Conservation (phyloP, 2,888 invertebrate species). For the Drosophila ustulata region DNA sequence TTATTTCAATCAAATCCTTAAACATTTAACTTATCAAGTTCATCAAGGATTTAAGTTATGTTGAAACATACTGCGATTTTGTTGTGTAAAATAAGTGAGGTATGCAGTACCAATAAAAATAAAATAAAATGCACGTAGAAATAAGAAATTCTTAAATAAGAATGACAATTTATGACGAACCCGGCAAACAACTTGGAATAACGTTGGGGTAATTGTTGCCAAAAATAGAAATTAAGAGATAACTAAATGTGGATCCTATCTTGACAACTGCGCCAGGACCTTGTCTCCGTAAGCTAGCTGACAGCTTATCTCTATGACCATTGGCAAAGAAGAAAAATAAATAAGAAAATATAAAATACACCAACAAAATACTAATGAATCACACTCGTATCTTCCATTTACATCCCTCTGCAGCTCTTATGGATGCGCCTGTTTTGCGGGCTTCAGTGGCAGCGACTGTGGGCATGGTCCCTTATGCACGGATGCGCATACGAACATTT, state of each 20-base stretch:
- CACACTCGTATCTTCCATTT: constrained; percentile 20
- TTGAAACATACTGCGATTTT: too few species aligned
- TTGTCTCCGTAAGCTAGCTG: constrained; percentile 15
- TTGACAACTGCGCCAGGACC: constrained; percentile 46
- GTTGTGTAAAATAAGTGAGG: too few species aligned
- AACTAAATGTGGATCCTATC: constrained; percentile 38
- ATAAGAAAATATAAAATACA: constrained; percentile 8
- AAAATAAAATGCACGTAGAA: too few species aligned
- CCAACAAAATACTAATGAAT: constrained; percentile 33
- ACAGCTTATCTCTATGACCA: constrained; percentile 32
- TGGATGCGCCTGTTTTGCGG: constrained; percentile 92
- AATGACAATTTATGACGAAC: too few species aligned
- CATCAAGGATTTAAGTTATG: too few species aligned
- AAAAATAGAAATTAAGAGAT: constrained; percentile 36
- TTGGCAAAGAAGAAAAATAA: constrained; percentile 4
- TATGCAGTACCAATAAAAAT: too few species aligned
- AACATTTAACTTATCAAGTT: too few species aligned
- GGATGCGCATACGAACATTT: constrained; percentile 88
- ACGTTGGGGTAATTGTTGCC: constrained; percentile 11
- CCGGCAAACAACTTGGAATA: background rate
- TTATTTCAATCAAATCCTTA: too few species aligned
- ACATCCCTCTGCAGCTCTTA: constrained; percentile 88
- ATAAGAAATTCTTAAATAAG: too few species aligned
- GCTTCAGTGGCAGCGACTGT: constrained; percentile 91
- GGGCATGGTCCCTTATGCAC: constrained; percentile 93